Base-by-base conservation (phyloP, 23 tunicate genomes). In the Styela plicata region DNA sequence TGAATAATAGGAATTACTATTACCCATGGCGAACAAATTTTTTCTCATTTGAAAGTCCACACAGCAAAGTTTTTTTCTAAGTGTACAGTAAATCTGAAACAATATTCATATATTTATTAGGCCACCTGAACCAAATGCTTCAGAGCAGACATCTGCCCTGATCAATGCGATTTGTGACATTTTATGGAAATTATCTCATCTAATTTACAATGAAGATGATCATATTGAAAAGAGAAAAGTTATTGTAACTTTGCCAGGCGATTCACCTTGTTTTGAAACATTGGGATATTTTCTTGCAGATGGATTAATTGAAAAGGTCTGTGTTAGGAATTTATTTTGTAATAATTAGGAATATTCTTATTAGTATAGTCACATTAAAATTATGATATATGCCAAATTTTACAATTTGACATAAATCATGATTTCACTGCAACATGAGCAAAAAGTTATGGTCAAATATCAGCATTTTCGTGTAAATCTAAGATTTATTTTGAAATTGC, bases 291-390 rank as follows among this genome's bases (percentile, higher is more conserved):
- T 91, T 71, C 74, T 91, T 30, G 97, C 83, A 29, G 97, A 91
- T 52, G 90, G 90, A 22, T 82, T 82, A 31, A 91, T 87, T 22
- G 97, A 91, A 66, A 91, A 91, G 77, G 97, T 86, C 28, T 22
- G 7, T 25, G 16, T 25, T 5, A 5, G 71, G 16, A 5, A 7
- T 10, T 5, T 3, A 3, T 7, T 66, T 10, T 7, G 16, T 17
- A 66, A 7, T 66, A 66, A 25, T 5, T 5, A 5, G 5, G 7
- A 66, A 66, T 5, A 66, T 66, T 5, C 7, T 3, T 3, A 17
- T 66, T 7, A 17, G 7, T 28, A 27, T 17, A 27, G 10, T 66
- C 7, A 5, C 7, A 66, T 5, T 66, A 18, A 66, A 66, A 17
- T n/a, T n/a, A n/a, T n/a, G n/a, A n/a, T n/a, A n/a, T n/a, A n/a